Conservation (phyloP, 2,113 vertebrate species). For the Micromys minutus region DNA sequence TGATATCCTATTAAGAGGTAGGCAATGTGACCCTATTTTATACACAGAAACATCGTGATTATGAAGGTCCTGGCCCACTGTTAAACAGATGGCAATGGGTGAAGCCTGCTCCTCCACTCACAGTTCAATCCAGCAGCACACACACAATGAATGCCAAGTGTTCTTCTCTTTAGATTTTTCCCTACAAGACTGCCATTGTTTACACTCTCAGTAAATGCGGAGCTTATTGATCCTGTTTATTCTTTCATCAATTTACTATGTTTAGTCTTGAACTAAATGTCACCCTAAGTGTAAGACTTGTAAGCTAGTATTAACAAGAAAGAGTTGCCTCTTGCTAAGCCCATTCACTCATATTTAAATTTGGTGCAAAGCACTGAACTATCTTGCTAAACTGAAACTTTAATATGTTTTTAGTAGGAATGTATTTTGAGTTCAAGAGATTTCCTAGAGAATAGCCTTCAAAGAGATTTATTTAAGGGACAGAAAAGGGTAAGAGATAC, state of each 20-base stretch:
- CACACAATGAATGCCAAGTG: neutral
- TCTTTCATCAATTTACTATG: neutral
- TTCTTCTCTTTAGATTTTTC: neutral
- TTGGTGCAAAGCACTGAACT: neutral
- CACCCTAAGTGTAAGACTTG: neutral
- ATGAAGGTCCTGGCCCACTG: fast-evolving
- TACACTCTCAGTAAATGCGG: neutral
- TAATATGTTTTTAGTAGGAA: conserved; percentile 38
- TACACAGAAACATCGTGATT: neutral
- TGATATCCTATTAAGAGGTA: neutral
- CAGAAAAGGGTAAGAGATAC: neutral
- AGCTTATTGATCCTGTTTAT: neutral
- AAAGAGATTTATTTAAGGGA: neutral
- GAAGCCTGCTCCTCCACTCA: neutral
- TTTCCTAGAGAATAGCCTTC: neutral
- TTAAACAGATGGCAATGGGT: neutral
- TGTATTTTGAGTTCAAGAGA: neutral
- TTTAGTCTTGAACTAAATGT: neutral
- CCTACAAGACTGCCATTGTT: neutral
- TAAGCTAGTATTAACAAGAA: neutral
- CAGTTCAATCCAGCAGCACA: neutral
- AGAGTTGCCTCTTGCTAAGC: neutral
- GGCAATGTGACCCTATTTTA: neutral
- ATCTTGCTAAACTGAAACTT: neutral
- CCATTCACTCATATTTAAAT: neutral